Percentiles rank a stretch among this genome's conserved stretches.
phyloP scores from a whole-genome alignment of 2,797 vertebrate species.

The Bufotes viridis region DNA sequence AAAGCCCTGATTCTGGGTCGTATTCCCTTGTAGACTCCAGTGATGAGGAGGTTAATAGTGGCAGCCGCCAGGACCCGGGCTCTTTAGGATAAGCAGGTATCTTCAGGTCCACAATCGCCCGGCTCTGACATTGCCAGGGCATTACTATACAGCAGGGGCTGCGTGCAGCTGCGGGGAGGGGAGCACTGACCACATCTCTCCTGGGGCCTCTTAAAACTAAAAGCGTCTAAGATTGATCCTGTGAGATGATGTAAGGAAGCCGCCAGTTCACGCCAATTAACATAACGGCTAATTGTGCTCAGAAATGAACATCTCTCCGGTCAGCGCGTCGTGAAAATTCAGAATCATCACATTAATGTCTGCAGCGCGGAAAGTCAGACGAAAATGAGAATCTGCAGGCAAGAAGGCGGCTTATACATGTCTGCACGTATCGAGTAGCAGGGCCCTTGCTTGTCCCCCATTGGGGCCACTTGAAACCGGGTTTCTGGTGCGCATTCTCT shows the following conservation, averaged over 20 bases:
- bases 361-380: not conserved
- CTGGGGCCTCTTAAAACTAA: conserved; percentile 33
- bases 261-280: conserved; percentile 6
- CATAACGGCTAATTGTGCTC: not conserved
- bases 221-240: conserved; percentile 43
- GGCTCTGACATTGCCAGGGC: not conserved
- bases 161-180: not conserved
- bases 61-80: not conserved
- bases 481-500: too few species aligned
- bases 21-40: not conserved
- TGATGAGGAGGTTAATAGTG: not conserved
- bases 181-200: not conserved
- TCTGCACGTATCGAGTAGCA: too few species aligned
- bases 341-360: conserved; percentile 10
- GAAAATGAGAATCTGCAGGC: not conserved
- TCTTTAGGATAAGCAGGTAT: not conserved
- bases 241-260: not conserved
- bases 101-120: not conserved
- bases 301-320: conserved; percentile 1
- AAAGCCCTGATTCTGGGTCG: not conserved
- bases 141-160: not conserved
- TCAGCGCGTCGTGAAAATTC: not conserved
- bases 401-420: not conserved
- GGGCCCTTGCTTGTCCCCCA: too few species aligned
- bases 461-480: too few species aligned